Percentiles rank a stretch among this genome's conserved stretches.
These are phyloP conservation scores for Stichopus chloronotus DNA, from an alignment of 35 echinoderm and acorn worm species.

Conservation along the genomic window DNA sequence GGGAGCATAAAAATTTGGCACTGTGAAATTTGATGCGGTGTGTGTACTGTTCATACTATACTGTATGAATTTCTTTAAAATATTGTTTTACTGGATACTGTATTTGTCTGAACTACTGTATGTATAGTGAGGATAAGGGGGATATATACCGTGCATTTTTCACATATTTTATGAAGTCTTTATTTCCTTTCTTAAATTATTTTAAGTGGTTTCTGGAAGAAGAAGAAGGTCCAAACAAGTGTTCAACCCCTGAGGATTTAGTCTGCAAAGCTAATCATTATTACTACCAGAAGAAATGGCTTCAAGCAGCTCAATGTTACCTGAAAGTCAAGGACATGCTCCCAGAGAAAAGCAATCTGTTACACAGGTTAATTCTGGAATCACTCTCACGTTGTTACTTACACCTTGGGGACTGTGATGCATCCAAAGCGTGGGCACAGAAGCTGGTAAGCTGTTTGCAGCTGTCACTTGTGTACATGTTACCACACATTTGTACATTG, in stretches of 20 bases:
- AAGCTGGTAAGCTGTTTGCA: slow-evolving; percentile 7
- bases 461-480: background rate
- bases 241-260: background rate
- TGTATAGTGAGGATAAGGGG: background rate
- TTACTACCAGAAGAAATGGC: background rate
- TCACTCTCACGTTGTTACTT: slow-evolving; percentile 34
- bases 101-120: no score
- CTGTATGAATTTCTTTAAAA: no score
- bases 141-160: background rate
- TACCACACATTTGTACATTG: background rate
- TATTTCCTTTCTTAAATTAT: background rate
- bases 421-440: background rate
- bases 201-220: slow-evolving; percentile 20
- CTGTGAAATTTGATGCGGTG: no score
- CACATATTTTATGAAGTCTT: background rate
- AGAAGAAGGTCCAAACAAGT: background rate
- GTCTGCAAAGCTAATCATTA: slow-evolving; percentile 8
- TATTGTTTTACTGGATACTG: no score
- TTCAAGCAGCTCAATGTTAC: background rate
- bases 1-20: no score
- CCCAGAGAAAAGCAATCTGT: background rate
- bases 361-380: slow-evolving; percentile 19
- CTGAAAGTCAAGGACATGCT: background rate
- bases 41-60: no score
- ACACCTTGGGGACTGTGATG: background rate